Conservation (phyloP, 2,797 vertebrate species). For the Loris lydekkerianus region DNA sequence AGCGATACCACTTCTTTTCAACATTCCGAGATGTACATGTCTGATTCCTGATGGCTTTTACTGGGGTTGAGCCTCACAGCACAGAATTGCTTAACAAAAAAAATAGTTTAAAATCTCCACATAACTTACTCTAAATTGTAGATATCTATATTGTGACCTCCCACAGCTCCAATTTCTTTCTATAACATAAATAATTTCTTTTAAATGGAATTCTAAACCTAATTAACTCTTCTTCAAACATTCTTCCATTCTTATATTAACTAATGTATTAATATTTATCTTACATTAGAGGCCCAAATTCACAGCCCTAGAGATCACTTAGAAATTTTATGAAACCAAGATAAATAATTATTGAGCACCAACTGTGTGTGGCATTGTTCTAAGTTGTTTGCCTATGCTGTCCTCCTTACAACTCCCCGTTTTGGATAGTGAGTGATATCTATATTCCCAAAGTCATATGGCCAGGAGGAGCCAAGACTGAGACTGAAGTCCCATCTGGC, state of each 20-base stretch:
- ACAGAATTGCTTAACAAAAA: conserved; percentile 27
- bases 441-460: neutral
- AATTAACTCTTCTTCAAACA: conserved; percentile 40
- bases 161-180: conserved; percentile 1
- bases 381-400: neutral
- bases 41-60: conserved; percentile 51
- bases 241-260: conserved; percentile 21
- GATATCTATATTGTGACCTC: conserved; percentile 44
- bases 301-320: neutral
- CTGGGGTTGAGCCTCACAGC: neutral
- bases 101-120: neutral
- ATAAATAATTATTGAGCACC: neutral
- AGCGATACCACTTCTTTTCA: neutral
- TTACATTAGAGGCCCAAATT: conserved; percentile 33
- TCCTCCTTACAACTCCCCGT: neutral
- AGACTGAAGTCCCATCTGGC: neutral
- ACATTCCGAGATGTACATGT: neutral
- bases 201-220: conserved; percentile 43
- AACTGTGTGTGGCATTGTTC: neutral
- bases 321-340: conserved; percentile 41
- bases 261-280: conserved; percentile 38
- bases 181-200: conserved; percentile 42
- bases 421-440: conserved; percentile 7
- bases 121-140: conserved; percentile 37
- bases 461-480: neutral